phyloP scores from a whole-genome alignment of 2,797 vertebrate genomes.

The Acrocephalus scirpaceus region DNA sequence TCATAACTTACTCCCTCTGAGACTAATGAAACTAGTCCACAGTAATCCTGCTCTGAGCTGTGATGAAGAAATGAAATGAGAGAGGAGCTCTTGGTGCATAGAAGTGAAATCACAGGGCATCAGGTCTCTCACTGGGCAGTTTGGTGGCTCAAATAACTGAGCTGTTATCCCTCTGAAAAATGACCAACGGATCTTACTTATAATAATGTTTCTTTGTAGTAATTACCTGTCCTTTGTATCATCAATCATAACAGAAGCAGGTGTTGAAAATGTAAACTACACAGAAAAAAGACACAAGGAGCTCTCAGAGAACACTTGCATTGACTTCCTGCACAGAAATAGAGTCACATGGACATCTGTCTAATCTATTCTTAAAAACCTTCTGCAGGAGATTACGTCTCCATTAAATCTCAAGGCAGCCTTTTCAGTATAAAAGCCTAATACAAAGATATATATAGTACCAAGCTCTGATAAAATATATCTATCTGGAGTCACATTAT shows the following conservation, averaged over 20 bases:
- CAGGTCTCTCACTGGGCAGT: neutral
- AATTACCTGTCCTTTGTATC: neutral
- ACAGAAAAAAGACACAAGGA: neutral
- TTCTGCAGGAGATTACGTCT: neutral
- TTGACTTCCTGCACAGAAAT: neutral
- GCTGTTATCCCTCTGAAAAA: neutral
- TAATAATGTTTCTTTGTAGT: neutral
- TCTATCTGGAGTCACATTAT: neutral
- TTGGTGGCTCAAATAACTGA: neutral
- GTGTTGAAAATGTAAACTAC: conserved; percentile 14
- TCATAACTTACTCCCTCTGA: neutral
- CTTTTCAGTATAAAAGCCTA: conserved; percentile 3
- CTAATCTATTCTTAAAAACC: conserved; percentile 20
- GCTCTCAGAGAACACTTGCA: neutral
- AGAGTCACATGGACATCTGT: neutral
- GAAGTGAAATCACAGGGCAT: neutral
- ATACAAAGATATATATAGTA: neutral
- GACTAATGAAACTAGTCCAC: neutral
- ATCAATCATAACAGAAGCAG: neutral
- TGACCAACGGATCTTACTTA: neutral
- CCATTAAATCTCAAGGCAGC: neutral
- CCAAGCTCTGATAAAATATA: neutral
- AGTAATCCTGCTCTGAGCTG: neutral
- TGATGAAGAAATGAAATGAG: neutral
- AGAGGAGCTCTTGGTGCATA: neutral